Evolutionary conservation across 2,888 invertebrate genomes (phyloP).

Genomic region (Tuberolachnus salignus): DNA sequence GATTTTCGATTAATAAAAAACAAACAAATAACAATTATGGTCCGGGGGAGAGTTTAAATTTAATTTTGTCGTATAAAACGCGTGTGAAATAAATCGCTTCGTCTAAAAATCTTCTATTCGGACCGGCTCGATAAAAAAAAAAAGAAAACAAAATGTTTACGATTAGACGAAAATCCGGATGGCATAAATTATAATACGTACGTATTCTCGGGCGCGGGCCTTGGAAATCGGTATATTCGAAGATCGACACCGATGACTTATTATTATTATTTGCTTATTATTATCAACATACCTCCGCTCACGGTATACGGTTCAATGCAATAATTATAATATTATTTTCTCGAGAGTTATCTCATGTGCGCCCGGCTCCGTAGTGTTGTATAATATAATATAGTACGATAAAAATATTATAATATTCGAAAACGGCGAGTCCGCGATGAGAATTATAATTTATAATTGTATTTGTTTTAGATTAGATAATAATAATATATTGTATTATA

Average conservation of each 20-base stretch:
- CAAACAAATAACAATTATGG: too few species aligned
- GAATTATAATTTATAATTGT: slow-evolving; percentile 5
- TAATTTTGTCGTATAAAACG: too few species aligned
- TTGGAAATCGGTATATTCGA: slow-evolving; percentile 29
- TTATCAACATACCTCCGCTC: slow-evolving; percentile 5
- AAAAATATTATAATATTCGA: neutral
- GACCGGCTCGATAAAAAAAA: neutral
- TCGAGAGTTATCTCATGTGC: slow-evolving; percentile 2
- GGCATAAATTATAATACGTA: slow-evolving; percentile 13
- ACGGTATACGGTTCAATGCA: slow-evolving; percentile 12
- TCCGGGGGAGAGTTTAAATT: too few species aligned
- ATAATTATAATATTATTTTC: slow-evolving; percentile 36
- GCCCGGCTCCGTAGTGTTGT: too few species aligned
- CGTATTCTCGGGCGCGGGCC: neutral
- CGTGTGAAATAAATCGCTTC: too few species aligned
- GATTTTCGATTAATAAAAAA: too few species aligned
- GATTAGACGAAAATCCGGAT: neutral
- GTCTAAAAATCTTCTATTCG: too few species aligned
- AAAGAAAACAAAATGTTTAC: too few species aligned
- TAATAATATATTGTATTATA: neutral
- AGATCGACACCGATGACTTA: slow-evolving; percentile 13
- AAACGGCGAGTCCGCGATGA: too few species aligned
- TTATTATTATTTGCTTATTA: slow-evolving; percentile 37
- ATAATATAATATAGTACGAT: neutral
- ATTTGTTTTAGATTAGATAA: slow-evolving; percentile 18